phyloP scores from a whole-genome alignment of 2,888 invertebrate genomes.

The Dynastes grantii region DNA sequence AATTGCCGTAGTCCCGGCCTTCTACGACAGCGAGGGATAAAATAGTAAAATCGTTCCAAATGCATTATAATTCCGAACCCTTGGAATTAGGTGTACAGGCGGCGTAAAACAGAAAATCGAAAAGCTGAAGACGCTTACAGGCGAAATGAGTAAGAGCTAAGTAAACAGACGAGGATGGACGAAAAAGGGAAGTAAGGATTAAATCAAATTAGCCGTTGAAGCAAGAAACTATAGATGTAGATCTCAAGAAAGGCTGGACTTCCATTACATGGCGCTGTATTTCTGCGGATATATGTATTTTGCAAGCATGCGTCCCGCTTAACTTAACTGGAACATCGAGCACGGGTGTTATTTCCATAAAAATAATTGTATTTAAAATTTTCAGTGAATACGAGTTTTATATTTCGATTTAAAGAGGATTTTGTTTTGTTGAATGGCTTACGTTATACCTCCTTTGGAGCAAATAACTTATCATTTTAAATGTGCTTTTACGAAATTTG shows the following conservation, averaged over 20 bases:
- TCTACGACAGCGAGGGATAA: conserved; percentile 13
- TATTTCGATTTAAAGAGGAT: too few relatives aligned
- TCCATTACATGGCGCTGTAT: background rate
- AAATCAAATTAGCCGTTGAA: conserved; percentile 36
- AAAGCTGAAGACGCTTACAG: conserved; percentile 36
- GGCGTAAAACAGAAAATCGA: conserved; percentile 3
- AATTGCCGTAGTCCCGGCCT: background rate
- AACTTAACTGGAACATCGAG: background rate
- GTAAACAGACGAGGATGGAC: conserved; percentile 21
- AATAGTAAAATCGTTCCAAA: conserved; percentile 30
- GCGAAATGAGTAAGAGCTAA: conserved; percentile 26
- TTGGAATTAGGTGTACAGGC: conserved; percentile 20
- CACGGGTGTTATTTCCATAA: background rate
- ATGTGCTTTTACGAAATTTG: too few relatives aligned
- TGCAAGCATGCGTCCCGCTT: background rate
- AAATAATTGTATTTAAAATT: background rate
- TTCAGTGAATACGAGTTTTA: too few relatives aligned
- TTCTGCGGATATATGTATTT: background rate
- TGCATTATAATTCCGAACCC: conserved; percentile 40
- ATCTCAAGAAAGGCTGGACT: background rate
- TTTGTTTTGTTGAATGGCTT: too few relatives aligned
- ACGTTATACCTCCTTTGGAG: too few relatives aligned
- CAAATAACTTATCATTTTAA: too few relatives aligned
- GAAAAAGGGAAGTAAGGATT: conserved; percentile 35
- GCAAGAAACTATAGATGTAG: conserved; percentile 15